A percentile compares a stretch with the other conserved stretches of the same genome.
Conservation (phyloP, 1,140 invertebrate genomes). For the Scaptomyza pallida region DNA sequence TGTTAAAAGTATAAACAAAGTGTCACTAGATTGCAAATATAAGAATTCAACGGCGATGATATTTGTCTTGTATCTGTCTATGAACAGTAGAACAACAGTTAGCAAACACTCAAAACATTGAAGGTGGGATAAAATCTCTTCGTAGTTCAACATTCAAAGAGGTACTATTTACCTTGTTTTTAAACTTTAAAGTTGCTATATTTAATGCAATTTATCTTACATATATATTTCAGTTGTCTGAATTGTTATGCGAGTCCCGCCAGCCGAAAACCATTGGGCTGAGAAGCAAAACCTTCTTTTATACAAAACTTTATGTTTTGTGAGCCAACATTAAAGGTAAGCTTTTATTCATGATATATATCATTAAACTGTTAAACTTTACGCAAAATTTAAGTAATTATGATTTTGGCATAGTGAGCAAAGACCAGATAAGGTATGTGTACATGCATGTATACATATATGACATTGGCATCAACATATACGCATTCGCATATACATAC, state of each 20-base stretch:
- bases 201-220: background rate
- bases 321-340: constrained; percentile 21
- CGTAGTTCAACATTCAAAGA: background rate
- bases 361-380: constrained; percentile 1
- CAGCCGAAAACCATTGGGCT: constrained; percentile 3
- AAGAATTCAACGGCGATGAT: background rate
- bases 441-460: constrained; percentile 21
- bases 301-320: background rate
- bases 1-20: background rate
- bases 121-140: constrained; percentile 2
- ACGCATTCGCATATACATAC: constrained; percentile 24
- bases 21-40: background rate
- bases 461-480: constrained; percentile 33
- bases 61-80: constrained; percentile 1
- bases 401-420: constrained; percentile 28
- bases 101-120: constrained; percentile 8
- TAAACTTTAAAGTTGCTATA: background rate
- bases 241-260: constrained; percentile 17
- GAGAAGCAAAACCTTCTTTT: background rate
- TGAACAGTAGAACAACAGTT: constrained; percentile 28
- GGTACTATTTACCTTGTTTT: constrained; percentile 16
- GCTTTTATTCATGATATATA: constrained; percentile 2
- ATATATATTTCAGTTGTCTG: background rate
- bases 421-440: constrained; percentile 48
- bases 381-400: constrained; percentile 9